Evolutionary conservation across 1,140 invertebrate species (phyloP).

Genomic region (Ctenoplectra terminalis): DNA sequence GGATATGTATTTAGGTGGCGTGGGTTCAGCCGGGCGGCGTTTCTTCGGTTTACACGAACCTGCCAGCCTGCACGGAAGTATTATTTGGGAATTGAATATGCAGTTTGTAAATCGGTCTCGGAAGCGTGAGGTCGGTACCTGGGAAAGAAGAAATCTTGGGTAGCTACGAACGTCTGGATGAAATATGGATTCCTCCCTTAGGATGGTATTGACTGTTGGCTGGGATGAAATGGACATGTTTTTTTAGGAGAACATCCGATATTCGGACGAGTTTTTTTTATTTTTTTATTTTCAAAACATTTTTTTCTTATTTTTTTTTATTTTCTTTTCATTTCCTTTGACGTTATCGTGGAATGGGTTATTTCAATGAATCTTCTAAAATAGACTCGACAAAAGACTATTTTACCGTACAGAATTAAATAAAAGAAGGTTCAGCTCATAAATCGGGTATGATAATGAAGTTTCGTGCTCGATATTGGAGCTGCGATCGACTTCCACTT

Average conservation of each 20-base stretch:
- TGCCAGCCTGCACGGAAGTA: not conserved
- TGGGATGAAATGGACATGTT: not conserved
- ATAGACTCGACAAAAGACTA: too few species aligned
- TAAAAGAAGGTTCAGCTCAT: too few species aligned
- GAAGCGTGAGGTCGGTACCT: not conserved
- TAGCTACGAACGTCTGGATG: not conserved
- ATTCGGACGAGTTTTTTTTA: not conserved
- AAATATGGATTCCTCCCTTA: conserved; percentile 16
- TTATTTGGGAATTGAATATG: conserved; percentile 58
- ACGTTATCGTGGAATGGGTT: too few species aligned
- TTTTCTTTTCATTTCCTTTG: too few species aligned
- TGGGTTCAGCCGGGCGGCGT: not conserved
- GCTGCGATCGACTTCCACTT: too few species aligned
- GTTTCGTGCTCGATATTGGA: too few species aligned
- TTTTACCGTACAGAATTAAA: not conserved
- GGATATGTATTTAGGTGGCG: not conserved
- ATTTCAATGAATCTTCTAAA: too few species aligned
- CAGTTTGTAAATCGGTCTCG: conserved; percentile 55
- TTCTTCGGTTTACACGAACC: conserved; percentile 5
- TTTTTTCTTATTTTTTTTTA: too few species aligned
- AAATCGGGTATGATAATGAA: too few species aligned
- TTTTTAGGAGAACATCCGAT: not conserved
- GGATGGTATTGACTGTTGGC: not conserved
- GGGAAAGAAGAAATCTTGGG: conserved; percentile 14
- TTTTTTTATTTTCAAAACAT: too few species aligned